Evolutionary conservation across 2,113 vertebrate genomes (phyloP).

Genomic region (Rynchops niger): DNA sequence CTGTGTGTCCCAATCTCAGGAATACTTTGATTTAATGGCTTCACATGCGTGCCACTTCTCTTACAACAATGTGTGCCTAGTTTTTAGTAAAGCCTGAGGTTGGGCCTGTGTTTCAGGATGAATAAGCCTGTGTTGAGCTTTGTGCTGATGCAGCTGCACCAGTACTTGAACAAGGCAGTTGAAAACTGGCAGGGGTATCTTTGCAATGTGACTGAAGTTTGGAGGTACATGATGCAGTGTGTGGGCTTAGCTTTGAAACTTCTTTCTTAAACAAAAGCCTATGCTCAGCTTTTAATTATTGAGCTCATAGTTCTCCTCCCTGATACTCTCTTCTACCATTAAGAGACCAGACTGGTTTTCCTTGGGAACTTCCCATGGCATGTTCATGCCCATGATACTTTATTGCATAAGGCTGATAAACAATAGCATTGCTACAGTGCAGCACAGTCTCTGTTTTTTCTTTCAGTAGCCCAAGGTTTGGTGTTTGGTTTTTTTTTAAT

Average conservation of each 20-base stretch:
- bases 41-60: neutral
- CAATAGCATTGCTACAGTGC: neutral
- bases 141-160: neutral
- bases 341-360: conserved; percentile 9
- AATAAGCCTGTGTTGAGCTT: neutral
- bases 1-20: neutral
- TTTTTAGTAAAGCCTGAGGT: neutral
- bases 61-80: accelerated
- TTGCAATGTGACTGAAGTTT: neutral
- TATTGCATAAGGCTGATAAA: neutral
- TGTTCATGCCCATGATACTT: neutral
- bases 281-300: neutral
- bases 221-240: neutral
- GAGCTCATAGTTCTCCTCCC: neutral
- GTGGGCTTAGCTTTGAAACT: neutral
- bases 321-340: neutral
- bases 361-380: neutral
- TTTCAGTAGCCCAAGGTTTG: neutral
- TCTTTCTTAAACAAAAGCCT: neutral
- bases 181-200: neutral
- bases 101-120: neutral
- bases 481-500: neutral
- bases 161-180: neutral
- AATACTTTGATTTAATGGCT: neutral
- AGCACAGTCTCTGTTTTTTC: neutral